phyloP scores from a whole-genome alignment of 2,113 vertebrate species.

The Crotalus tigris region DNA sequence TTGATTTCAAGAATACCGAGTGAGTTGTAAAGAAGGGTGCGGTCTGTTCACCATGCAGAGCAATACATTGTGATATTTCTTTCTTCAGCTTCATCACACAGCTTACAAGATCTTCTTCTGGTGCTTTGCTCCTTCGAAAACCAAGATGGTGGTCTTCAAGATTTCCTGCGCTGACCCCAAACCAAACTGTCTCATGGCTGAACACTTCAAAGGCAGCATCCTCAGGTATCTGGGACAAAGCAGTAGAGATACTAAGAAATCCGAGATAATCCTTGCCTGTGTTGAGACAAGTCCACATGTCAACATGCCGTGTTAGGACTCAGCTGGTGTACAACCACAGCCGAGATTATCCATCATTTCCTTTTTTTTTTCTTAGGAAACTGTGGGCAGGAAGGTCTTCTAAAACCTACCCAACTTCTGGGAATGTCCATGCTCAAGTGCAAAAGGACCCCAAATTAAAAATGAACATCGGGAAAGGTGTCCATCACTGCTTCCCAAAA shows the following conservation, averaged over 20 bases:
- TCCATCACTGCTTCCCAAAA: background rate
- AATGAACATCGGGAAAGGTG: background rate
- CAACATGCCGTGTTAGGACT: too few species aligned
- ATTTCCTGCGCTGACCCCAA: background rate
- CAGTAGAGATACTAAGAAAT: background rate
- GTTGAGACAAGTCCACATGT: background rate
- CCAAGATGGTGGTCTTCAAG: background rate
- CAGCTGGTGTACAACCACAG: too few species aligned
- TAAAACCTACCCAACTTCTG: background rate
- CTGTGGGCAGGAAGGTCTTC: background rate
- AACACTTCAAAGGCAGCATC: background rate
- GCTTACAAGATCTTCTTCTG: background rate
- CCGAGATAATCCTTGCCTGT: too few species aligned
- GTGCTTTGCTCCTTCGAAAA: background rate
- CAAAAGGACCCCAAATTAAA: background rate
- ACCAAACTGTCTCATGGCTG: background rate
- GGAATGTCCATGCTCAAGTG: background rate
- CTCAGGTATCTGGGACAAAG: background rate
- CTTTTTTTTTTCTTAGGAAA: background rate
- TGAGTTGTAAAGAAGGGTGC: background rate
- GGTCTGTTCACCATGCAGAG: background rate
- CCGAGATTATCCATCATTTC: too few species aligned
- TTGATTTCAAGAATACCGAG: background rate
- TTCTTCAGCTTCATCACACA: background rate
- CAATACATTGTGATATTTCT: background rate